Base-by-base conservation (phyloP, 2,888 invertebrate genomes). In the Ditula angustiorana region DNA sequence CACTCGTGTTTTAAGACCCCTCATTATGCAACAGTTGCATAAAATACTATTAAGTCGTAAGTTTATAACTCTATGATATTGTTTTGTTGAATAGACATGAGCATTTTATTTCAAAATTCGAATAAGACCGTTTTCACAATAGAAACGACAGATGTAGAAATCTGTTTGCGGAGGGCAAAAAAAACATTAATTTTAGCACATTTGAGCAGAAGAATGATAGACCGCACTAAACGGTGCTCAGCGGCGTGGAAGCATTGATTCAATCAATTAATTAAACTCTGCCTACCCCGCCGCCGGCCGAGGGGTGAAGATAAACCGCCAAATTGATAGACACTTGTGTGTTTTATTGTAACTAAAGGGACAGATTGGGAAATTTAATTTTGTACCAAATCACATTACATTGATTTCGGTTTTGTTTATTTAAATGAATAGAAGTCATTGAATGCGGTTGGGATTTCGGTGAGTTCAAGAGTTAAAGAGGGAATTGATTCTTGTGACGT, bases 261-360 rank as follows among this genome's bases (percentile, higher is more conserved):
- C 61, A 50, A 68, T 68, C 68, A 66, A 68, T 66, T 68, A 66
- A 68, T 68, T 68, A 66, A 55, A 56, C 46, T 37, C 55, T 49
- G 47, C 58, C 65, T 7, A 1, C 55, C 11, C 52, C 33, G 13
- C 50, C n/a, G 13, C 10, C 19, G 35, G 16, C 3, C 2, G 11
- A 10, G 21, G 61, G 53, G 52, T 28, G 44, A 52, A 52, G 52
- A 52, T 52, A 58, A 62, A 62, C 62, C 62, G 24, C 62, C 26
- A 23, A 52, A 46, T 50, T 62, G 56, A 52, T 52, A 64, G 63
- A 59, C 58, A 59, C 59, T 64, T 53, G 64, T 58, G 58, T 62
- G 37, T 56, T 62, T 56, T 56, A 56, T 58, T 35, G 28, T 24
- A 16, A n/a, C 30, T 47, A 55, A 41, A 55, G 62, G 61, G 55